These are phyloP conservation scores for Metopolophium dirhodum DNA, from an alignment of 1,140 invertebrate genomes.

Conservation along the genomic window DNA sequence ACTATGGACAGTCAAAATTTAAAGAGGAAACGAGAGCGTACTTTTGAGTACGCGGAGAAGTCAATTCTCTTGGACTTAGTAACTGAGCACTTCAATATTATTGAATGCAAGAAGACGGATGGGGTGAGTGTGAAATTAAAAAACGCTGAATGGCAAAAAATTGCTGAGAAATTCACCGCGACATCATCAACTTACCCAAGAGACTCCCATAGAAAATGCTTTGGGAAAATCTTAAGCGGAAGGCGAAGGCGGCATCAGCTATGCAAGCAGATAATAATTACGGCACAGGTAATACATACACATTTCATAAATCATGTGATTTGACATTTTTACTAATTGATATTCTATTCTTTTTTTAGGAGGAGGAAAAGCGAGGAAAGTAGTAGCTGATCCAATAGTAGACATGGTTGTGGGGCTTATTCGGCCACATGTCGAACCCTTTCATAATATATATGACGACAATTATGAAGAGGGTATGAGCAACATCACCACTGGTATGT, in stretches of 20 bases:
- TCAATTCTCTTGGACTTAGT: neutral
- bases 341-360: neutral
- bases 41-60: neutral
- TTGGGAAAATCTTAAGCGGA: neutral
- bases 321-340: neutral
- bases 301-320: neutral
- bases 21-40: neutral
- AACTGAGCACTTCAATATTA: conserved; percentile 14
- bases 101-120: neutral
- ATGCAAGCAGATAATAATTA: neutral
- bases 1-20: too few relatives aligned
- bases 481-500: too few relatives aligned
- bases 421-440: conserved; percentile 28
- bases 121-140: neutral
- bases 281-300: conserved; percentile 12
- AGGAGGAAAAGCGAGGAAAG: conserved; percentile 22
- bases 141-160: neutral
- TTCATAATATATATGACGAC: neutral
- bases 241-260: neutral
- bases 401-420: neutral
- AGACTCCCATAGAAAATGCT: conserved; percentile 14
- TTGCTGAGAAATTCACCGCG: neutral
- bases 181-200: neutral
- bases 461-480: neutral
- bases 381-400: neutral